Base-by-base conservation (phyloP, 2,797 vertebrate genomes). In the Hephaestus fuliginosus region DNA sequence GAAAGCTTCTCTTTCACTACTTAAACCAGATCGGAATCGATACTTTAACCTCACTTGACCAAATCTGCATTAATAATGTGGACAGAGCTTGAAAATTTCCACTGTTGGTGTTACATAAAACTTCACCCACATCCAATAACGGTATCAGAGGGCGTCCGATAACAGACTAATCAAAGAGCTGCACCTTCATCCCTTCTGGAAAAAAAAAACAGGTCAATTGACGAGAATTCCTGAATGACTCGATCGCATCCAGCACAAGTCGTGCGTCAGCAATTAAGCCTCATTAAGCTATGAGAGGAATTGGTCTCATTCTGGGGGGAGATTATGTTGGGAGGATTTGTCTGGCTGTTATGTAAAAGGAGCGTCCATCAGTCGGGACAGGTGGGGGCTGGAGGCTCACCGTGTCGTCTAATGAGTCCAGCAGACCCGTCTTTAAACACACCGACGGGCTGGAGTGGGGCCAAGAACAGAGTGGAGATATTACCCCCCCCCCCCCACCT, bases 181-280 rank as follows among this genome's bases (percentile, higher is more conserved):
- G 18, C 10, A 48, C 43, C 18, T 14, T 61, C 10, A 6, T 55
- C 39, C 15, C 49, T 57, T 74, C 17, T 48, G 11, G 3, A 3
- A 20, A 6, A 15, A 39, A 48, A 36, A 72, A 80, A 36, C 30
- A 0, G 60, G 60, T 76, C 39, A 68, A n/a, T 78, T 43, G 3
- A 67, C 22, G 28, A 65, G 3, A 25, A 76, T 72, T 81, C 62
- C 68, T 49, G 22, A 62, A 68, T 28, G 53, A 55, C 18, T 60
- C 7, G 3, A 17, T 43, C 9, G 1, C 30, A 5, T 33, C 30
- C 30, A 33, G 28, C 43, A 74, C 71, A 85, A 2, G 60, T 7
- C 1, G 22, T 88, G 67, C 86, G 86, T 93, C 89, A 92, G 58
- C 53, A 60, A 78, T 82, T 86, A 84, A 91, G 63, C 78, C 46